phyloP scores from a whole-genome alignment of 2,888 invertebrate species.

The Stratiomys singularior region DNA sequence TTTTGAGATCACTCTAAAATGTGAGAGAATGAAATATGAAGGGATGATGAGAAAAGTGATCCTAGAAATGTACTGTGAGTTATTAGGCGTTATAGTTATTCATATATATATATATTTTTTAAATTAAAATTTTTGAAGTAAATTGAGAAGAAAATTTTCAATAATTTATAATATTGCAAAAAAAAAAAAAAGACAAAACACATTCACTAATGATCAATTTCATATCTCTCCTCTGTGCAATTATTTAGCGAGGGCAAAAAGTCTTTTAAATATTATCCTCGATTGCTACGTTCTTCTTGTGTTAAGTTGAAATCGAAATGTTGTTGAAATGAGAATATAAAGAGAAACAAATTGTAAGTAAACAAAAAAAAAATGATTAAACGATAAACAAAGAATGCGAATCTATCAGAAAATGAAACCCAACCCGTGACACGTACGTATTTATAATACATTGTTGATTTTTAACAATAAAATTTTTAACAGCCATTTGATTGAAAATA shows the following conservation, averaged over 20 bases:
- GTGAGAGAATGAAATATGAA: neutral
- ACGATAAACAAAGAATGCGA: neutral
- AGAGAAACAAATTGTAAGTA: slow-evolving; percentile 39
- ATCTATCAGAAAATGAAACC: neutral
- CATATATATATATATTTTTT: neutral
- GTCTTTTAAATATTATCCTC: neutral
- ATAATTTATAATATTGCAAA: neutral
- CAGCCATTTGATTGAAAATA: neutral
- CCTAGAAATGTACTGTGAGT: slow-evolving; percentile 30
- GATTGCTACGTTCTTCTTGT: neutral
- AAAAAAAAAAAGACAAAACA: neutral
- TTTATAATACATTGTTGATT: neutral
- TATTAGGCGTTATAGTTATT: slow-evolving; percentile 38
- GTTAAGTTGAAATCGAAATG: slow-evolving; percentile 9
- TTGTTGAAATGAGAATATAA: slow-evolving; percentile 22
- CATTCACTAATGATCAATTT: too few species aligned
- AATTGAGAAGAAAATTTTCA: too few species aligned
- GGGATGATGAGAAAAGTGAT: slow-evolving; percentile 17
- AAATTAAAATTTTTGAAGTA: too few species aligned
- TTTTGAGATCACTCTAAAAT: too few species aligned
- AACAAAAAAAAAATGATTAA: neutral
- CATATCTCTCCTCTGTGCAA: neutral
- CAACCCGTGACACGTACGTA: slow-evolving; percentile 37
- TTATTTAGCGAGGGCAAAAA: slow-evolving; percentile 18
- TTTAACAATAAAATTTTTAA: neutral